These are phyloP conservation scores for Tryphoninae sp. DNA, from an alignment of 2,888 invertebrate species.

Conservation along the genomic window DNA sequence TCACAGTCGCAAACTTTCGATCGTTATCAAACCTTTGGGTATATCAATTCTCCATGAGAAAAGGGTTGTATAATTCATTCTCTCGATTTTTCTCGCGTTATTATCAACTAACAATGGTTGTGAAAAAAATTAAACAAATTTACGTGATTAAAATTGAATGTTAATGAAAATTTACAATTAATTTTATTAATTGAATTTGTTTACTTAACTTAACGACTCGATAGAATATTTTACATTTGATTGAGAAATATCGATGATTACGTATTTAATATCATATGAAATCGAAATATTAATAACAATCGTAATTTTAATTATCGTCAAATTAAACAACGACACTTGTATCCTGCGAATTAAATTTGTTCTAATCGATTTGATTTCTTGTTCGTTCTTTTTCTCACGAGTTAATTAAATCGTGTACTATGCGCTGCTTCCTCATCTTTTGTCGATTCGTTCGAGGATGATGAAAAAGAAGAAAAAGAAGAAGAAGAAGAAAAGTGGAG, in stretches of 20 bases:
- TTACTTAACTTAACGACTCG: no score
- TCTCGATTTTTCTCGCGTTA: background rate
- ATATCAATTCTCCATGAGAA: background rate
- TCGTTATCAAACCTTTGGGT: background rate
- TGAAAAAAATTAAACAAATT: no score
- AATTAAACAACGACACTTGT: background rate
- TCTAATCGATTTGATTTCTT: background rate
- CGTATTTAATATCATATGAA: no score
- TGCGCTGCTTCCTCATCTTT: background rate
- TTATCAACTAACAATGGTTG: background rate
- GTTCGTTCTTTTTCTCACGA: background rate
- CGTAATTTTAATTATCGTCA: no score
- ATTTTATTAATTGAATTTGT: no score
- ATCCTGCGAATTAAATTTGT: background rate
- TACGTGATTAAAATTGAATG: no score
- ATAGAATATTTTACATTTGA: no score
- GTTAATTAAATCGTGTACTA: background rate
- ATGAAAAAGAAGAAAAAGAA: background rate
- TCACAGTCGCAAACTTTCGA: constrained; percentile 12
- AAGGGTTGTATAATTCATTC: background rate
- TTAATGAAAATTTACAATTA: no score
- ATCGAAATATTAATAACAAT: no score
- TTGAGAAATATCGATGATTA: no score
- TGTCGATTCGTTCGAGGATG: background rate
- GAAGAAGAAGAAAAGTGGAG: background rate